Conservation (phyloP, 2,113 vertebrate species). For the Phylloscopus whistleri region DNA sequence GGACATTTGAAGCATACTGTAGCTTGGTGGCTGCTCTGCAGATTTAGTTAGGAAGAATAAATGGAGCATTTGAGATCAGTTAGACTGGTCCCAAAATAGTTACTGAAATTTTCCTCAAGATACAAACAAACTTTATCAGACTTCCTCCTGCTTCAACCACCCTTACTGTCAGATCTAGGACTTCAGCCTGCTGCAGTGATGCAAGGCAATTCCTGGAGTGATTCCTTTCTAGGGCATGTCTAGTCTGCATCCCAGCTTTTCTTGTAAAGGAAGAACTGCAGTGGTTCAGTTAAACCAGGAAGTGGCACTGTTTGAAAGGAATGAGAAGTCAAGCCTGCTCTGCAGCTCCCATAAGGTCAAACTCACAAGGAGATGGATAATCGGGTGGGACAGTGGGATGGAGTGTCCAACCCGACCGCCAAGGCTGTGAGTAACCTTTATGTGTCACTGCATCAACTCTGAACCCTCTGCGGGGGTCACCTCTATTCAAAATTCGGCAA, state of each 20-base stretch:
- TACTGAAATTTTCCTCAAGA: background rate
- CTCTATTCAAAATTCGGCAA: background rate
- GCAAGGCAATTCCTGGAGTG: background rate
- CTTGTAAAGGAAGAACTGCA: background rate
- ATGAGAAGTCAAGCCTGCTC: background rate
- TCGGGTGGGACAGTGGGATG: no score
- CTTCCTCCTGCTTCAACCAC: background rate
- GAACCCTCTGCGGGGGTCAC: background rate
- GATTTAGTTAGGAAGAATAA: background rate
- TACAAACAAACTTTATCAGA: background rate
- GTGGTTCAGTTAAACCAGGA: background rate
- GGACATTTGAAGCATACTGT: background rate
- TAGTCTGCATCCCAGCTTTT: background rate
- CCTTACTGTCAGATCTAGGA: background rate
- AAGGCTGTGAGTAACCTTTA: background rate
- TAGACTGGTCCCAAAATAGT: background rate
- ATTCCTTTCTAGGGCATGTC: background rate
- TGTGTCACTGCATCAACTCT: background rate
- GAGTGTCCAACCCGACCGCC: fast-evolving
- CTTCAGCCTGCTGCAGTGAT: background rate
- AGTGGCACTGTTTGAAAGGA: constrained; percentile 18
- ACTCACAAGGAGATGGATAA: fast-evolving
- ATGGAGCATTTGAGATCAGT: background rate
- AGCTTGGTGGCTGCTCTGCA: background rate
- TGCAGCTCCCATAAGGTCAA: background rate